Evolutionary conservation across 2,888 invertebrate genomes (phyloP), one percentile per base, ranked within the genome.

Genomic region (Acleris sparsana): DNA sequence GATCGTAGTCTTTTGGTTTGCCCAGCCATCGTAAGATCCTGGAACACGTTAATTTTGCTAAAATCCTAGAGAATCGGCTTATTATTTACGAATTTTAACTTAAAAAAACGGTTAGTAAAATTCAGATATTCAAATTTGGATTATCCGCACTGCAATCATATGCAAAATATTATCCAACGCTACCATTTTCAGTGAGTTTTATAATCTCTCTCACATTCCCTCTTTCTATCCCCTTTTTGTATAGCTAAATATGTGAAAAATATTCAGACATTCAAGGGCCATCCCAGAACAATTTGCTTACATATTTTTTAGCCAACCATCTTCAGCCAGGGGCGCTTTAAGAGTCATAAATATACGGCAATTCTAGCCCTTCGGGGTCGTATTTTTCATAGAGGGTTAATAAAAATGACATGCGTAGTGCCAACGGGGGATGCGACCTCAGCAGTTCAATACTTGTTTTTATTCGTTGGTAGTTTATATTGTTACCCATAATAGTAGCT

Each of bases 361-460:
- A 52, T 66, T 61, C 46, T 56, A 52, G 56, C 56, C 56, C 61
- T 66, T 51, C 49, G 46, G 46, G 56, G 56, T 53, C 60, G 52
- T 61, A 66, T 57, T 61, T 66, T 57, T 56, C 65, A 66, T 61
- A 0, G 61, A 51, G 46, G 46, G 61, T 52, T 52, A 56, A 56
- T 66, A 66, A 61, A 65, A 61, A 66, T 57, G 61, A 46, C 39
- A 52, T 66, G 56, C 55, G 44, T 55, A 61, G 29, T 51, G 56
- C 18, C 61, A 56, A 18, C 61, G 16, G 33, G 65, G 61, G 65
- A 66, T 18, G 33, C 18, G 33, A 17, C 33, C 16, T 20, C 20
- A 18, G 39, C 55, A 48, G 55, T 62, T 48, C 44, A 20, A 53
- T 29, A 18, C 18, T 39, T 55, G 33, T 39, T 55, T 53, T 49